Conservation (phyloP, 2,113 vertebrate species). For the Stomatorhinus ivindoensis region DNA sequence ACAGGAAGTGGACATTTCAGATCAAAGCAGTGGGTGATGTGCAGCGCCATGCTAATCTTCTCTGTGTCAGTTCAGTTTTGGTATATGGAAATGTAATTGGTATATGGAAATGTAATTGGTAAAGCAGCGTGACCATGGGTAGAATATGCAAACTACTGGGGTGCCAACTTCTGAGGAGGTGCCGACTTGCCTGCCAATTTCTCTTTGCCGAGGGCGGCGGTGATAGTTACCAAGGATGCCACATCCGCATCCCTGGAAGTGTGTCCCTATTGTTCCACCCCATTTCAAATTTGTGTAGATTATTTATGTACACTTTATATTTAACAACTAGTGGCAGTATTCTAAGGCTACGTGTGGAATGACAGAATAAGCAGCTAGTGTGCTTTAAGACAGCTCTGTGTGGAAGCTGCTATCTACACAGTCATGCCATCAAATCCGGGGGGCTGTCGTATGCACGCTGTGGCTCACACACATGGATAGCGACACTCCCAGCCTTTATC, state of each 20-base stretch:
- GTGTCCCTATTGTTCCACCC: not conserved
- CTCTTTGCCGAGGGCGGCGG: not conserved
- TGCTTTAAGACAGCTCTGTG: not conserved
- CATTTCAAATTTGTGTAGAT: not conserved
- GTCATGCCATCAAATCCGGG: not conserved
- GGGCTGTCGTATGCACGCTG: not conserved
- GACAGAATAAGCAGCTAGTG: not conserved
- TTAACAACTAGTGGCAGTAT: not conserved
- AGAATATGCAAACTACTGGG: not conserved
- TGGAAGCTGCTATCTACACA: not conserved
- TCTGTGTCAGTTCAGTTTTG: not conserved
- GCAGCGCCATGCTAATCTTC: not conserved
- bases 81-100: not conserved
- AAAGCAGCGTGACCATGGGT: not conserved
- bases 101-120: not conserved
- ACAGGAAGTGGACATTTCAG: not conserved
- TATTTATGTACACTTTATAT: not conserved
- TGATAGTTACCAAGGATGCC: not conserved
- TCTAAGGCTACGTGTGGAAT: not conserved
- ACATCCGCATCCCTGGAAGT: not conserved
- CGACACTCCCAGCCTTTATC: not conserved
- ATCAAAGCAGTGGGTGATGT: not conserved
- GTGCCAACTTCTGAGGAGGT: not conserved
- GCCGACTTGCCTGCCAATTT: not conserved
- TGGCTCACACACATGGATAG: not conserved